Percentiles rank a stretch among this genome's conserved stretches.
phyloP scores from a whole-genome alignment of 2,797 vertebrate species.

The Masticophis lateralis region DNA sequence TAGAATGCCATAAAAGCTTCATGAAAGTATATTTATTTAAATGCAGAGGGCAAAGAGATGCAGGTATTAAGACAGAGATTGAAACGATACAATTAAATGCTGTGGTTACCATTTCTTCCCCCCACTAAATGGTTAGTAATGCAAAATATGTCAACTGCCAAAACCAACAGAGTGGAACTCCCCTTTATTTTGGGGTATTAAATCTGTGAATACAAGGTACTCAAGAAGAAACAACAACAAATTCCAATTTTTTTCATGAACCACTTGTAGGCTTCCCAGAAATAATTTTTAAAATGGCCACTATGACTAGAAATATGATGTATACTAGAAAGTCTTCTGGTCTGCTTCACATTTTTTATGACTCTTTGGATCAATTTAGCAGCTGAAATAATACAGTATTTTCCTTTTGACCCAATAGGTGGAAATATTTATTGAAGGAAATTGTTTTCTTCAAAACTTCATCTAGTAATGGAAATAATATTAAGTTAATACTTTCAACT shows the following conservation, averaged over 20 bases:
- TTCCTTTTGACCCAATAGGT: neutral
- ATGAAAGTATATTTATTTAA: neutral
- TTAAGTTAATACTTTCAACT: neutral
- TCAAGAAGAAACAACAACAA: neutral
- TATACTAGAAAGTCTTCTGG: neutral
- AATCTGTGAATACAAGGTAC: neutral
- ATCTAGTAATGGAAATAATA: neutral
- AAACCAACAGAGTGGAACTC: neutral
- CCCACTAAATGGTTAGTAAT: neutral
- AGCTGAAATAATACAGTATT: neutral
- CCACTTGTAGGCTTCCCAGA: neutral
- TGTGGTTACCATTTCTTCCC: neutral
- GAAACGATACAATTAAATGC: neutral
- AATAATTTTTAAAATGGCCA: neutral
- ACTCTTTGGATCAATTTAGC: neutral
- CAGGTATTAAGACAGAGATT: neutral
- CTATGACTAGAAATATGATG: neutral
- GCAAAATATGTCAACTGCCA: neutral
- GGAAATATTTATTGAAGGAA: neutral
- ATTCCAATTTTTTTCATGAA: neutral
- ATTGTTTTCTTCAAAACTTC: neutral
- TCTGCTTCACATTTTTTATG: neutral
- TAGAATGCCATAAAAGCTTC: neutral
- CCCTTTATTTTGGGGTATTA: neutral
- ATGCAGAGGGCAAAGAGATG: neutral